phyloP scores from a whole-genome alignment of 2,797 vertebrate species.

The Labroides dimidiatus region DNA sequence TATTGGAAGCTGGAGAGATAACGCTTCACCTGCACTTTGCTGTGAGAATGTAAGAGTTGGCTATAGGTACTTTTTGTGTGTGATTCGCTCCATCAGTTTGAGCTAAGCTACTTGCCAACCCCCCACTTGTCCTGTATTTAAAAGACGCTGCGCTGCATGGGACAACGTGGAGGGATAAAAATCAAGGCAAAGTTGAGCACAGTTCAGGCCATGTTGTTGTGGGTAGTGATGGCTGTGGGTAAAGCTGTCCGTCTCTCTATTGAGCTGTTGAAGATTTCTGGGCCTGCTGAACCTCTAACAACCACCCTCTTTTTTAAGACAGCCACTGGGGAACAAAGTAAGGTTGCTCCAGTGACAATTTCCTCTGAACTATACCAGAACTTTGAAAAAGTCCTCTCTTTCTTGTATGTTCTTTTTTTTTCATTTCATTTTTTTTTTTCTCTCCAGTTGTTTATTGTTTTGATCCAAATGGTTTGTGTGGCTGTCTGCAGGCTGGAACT shows the following conservation, averaged over 20 bases:
- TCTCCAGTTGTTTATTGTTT: slow-evolving; percentile 65
- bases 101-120: slow-evolving; percentile 33
- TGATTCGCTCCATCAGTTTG: slow-evolving; percentile 44
- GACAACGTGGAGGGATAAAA: slow-evolving; percentile 18
- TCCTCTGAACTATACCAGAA: slow-evolving; percentile 81
- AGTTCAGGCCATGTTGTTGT: slow-evolving; percentile 52
- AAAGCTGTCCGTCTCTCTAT: slow-evolving; percentile 82
- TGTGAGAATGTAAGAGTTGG: slow-evolving; percentile 77
- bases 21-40: slow-evolving; percentile 85
- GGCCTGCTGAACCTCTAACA: slow-evolving; percentile 69
- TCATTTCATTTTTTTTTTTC: neutral
- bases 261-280: slow-evolving; percentile 62
- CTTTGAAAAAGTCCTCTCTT: slow-evolving; percentile 70
- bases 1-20: slow-evolving; percentile 77
- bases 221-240: slow-evolving; percentile 75
- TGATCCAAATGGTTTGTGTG: slow-evolving; percentile 79
- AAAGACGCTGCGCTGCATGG: slow-evolving; percentile 21
- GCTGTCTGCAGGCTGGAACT: slow-evolving; percentile 82
- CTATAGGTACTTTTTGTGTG: slow-evolving; percentile 63
- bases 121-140: slow-evolving; percentile 4
- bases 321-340: slow-evolving; percentile 76
- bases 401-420: slow-evolving; percentile 35
- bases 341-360: slow-evolving; percentile 81
- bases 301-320: slow-evolving; percentile 62
- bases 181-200: slow-evolving; percentile 38